phyloP scores from a whole-genome alignment of 2,888 invertebrate species.

The Dendrolimus pini region DNA sequence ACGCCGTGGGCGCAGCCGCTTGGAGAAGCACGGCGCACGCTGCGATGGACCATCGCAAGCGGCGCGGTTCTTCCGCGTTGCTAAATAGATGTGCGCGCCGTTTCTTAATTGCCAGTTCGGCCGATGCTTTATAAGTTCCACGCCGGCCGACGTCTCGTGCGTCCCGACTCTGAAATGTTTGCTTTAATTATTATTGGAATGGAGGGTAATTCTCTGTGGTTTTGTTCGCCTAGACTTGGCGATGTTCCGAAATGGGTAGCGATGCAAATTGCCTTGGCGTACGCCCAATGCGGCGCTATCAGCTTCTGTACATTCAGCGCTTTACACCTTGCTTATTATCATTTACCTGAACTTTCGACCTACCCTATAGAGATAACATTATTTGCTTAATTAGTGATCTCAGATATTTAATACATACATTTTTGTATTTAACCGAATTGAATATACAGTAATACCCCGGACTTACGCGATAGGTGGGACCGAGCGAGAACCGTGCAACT shows the following conservation, averaged over 20 bases:
- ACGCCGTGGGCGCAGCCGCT: constrained; percentile 25
- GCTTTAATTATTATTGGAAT: constrained; percentile 78
- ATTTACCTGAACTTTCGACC: constrained; percentile 36
- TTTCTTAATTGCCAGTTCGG: constrained; percentile 72
- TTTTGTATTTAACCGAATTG: too few relatives aligned
- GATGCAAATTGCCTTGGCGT: constrained; percentile 76
- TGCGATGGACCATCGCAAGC: constrained; percentile 67
- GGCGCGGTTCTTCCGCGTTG: constrained; percentile 70
- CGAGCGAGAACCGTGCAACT: too few relatives aligned
- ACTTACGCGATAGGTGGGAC: too few relatives aligned
- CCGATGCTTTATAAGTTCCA: constrained; percentile 75
- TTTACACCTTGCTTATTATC: constrained; percentile 34
- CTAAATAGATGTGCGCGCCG: constrained; percentile 69
- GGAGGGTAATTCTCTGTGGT: constrained; percentile 75
- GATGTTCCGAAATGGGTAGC: constrained; percentile 76
- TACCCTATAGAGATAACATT: constrained; percentile 16
- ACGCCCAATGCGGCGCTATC: constrained; percentile 72
- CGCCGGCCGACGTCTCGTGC: constrained; percentile 67
- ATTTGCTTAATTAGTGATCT: too few relatives aligned
- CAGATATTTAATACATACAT: too few relatives aligned
- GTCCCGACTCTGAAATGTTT: constrained; percentile 72
- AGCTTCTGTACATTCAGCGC: constrained; percentile 25
- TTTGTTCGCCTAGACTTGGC: constrained; percentile 78
- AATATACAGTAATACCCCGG: too few relatives aligned
- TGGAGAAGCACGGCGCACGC: constrained; percentile 35